Evolutionary conservation across 1,140 invertebrate genomes (phyloP).

Genomic region (Melanaphis sacchari): DNA sequence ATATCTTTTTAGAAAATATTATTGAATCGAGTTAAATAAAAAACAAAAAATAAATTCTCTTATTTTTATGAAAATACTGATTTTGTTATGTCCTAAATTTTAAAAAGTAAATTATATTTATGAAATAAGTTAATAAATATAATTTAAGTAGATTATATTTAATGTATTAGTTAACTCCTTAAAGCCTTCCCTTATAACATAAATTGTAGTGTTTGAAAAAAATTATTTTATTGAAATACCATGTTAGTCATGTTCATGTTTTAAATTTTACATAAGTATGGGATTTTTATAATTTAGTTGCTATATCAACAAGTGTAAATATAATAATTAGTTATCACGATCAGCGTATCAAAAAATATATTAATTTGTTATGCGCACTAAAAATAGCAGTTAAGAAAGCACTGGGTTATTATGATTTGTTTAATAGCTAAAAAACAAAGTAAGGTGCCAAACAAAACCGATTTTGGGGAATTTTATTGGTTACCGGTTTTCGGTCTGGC

Average conservation of each 20-base stretch:
- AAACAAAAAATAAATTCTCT: slow-evolving; percentile 23
- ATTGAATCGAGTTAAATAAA: neutral
- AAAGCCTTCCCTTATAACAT: neutral
- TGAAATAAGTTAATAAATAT: neutral
- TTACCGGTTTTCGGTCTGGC: slow-evolving; percentile 57
- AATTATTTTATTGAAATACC: slow-evolving; percentile 37
- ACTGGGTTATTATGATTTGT: slow-evolving; percentile 53
- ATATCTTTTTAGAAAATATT: neutral
- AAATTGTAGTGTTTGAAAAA: neutral
- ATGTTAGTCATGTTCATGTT: neutral
- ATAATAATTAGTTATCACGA: slow-evolving; percentile 52
- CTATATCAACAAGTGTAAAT: slow-evolving; percentile 50
- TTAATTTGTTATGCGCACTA: slow-evolving; percentile 52
- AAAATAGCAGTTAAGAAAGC: slow-evolving; percentile 53
- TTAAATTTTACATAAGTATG: neutral
- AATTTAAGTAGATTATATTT: neutral
- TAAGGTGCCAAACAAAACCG: slow-evolving; percentile 47
- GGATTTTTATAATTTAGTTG: neutral
- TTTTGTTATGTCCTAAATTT: slow-evolving; percentile 16
- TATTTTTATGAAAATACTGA: slow-evolving; percentile 42
- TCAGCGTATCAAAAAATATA: slow-evolving; percentile 55
- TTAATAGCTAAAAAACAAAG: slow-evolving; percentile 43
- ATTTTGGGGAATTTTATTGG: slow-evolving; percentile 51
- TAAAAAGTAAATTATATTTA: neutral
- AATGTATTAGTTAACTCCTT: neutral